Evolutionary conservation across 2,888 invertebrate genomes (phyloP).

Genomic region (Macrostomum cliftonense): DNA sequence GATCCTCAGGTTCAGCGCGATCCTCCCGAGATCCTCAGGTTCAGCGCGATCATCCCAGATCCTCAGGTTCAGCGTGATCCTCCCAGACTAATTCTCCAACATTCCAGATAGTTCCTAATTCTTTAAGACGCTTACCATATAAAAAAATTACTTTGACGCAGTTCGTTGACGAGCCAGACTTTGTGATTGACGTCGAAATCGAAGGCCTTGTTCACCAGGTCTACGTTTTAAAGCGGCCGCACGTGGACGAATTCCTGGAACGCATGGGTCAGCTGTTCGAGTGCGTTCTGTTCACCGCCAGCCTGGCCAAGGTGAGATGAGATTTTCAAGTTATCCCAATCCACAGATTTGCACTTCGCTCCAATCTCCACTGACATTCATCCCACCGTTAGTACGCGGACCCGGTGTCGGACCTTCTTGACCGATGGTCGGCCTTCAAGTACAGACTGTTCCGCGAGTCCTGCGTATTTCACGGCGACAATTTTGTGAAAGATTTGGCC

Average conservation of each 20-base stretch:
- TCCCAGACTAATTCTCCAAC: too few species aligned
- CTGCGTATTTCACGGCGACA: constrained; percentile 97
- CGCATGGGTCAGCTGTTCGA: constrained; percentile 95
- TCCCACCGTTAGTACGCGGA: constrained; percentile 63
- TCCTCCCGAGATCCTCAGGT: too few species aligned
- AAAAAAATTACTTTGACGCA: too few species aligned
- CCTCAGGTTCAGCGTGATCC: too few species aligned
- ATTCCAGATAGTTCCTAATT: too few species aligned
- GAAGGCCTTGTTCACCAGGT: constrained; percentile 92
- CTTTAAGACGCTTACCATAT: too few species aligned
- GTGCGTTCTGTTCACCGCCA: constrained; percentile 96
- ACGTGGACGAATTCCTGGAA: constrained; percentile 92
- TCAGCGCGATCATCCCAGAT: too few species aligned
- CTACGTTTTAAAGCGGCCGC: constrained; percentile 93
- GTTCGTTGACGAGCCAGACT: constrained; percentile 92
- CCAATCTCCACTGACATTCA: too few species aligned
- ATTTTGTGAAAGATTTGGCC: constrained; percentile 97
- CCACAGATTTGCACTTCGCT: too few species aligned
- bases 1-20: too few species aligned
- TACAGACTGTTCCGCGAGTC: constrained; percentile 94
- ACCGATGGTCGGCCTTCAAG: constrained; percentile 79
- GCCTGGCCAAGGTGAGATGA: constrained; percentile 69
- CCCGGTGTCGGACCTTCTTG: constrained; percentile 91
- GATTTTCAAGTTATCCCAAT: too few species aligned
- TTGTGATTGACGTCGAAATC: constrained; percentile 98